Base-by-base conservation (phyloP, 2,888 invertebrate genomes). In the Drosophila pegasa region DNA sequence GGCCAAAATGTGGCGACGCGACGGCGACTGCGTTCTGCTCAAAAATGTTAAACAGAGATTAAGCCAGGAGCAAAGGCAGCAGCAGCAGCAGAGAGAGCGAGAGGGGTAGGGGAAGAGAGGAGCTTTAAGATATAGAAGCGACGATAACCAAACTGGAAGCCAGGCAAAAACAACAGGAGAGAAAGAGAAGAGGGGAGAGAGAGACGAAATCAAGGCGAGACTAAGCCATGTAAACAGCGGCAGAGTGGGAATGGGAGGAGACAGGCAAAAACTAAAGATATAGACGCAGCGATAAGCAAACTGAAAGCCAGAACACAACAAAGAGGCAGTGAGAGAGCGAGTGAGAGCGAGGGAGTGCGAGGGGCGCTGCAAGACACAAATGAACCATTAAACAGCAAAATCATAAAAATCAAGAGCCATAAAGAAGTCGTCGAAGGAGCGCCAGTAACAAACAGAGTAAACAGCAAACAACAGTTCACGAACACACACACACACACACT, bases 331-430 rank as follows among this genome's bases (percentile, higher is more conserved):
- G 22, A 22, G 33, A 25, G 43, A 20, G 14, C 20, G 25, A 7
- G 33, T 4, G 27, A 10, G 27, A 3, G 14, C 2, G 20, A 37
- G 51, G n/a, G 12, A n/a, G 31, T 1, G 43, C 7, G 20, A 14
- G 35, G 38, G 8, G 63, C 22, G 25, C 43, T 45, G 43, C 27
- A 45, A 27, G 27, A 69, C 78, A 80, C 84, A 87, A 88, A 89
- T 87, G 88, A 85, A 80, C 87, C 89, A 90, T 90, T 90, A 88
- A 81, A 83, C 76, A 81, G 83, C 80, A 88, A 88, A 89, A 88
- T 89, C 89, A 83, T 89, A 89, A 90, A 89, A 90, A 88, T 83
- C 88, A 85, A 89, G 81, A 85, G 71, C 78, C 87, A 82, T 90
- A 88, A 88, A 90, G 89, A 79, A 87, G 78, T 85, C 88, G 85